phyloP scores from a whole-genome alignment of 2,797 vertebrate species.

The Platalea minor region DNA sequence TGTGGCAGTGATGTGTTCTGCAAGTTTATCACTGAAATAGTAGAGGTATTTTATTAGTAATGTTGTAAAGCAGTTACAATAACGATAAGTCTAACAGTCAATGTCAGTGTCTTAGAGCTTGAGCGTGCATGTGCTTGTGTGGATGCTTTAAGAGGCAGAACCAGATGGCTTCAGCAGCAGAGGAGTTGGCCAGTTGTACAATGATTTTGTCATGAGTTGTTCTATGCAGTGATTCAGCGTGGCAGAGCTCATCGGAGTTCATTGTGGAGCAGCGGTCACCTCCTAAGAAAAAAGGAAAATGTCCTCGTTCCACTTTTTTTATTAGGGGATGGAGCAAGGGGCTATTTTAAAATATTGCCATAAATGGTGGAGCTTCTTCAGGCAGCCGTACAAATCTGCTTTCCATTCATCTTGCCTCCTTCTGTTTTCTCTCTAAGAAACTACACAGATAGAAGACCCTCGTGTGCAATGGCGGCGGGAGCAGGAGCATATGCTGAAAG shows the following conservation, averaged over 20 bases:
- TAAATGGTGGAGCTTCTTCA: neutral
- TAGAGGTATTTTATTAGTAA: conserved; percentile 6
- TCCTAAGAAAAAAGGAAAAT: neutral
- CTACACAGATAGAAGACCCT: conserved; percentile 96
- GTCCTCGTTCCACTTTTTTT: neutral
- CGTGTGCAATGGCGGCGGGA: conserved; percentile 93
- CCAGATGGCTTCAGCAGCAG: neutral
- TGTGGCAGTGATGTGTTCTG: neutral
- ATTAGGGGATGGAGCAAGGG: neutral
- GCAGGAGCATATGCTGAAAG: conserved; percentile 94
- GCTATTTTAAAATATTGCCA: neutral
- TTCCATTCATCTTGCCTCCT: neutral
- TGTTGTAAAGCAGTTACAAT: neutral
- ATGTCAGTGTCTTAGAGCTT: neutral
- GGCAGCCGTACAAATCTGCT: neutral
- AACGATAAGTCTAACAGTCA: neutral
- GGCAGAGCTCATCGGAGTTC: neutral
- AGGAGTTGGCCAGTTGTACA: neutral
- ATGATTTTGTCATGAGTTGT: neutral
- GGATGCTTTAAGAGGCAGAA: neutral
- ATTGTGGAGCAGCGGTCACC: neutral
- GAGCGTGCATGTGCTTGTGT: neutral
- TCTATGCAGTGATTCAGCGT: neutral
- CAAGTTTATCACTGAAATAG: neutral
- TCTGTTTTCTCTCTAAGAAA: conserved; percentile 79